These are phyloP conservation scores for Brachymystax lenok DNA, from an alignment of 2,797 vertebrate genomes.

Conservation along the genomic window DNA sequence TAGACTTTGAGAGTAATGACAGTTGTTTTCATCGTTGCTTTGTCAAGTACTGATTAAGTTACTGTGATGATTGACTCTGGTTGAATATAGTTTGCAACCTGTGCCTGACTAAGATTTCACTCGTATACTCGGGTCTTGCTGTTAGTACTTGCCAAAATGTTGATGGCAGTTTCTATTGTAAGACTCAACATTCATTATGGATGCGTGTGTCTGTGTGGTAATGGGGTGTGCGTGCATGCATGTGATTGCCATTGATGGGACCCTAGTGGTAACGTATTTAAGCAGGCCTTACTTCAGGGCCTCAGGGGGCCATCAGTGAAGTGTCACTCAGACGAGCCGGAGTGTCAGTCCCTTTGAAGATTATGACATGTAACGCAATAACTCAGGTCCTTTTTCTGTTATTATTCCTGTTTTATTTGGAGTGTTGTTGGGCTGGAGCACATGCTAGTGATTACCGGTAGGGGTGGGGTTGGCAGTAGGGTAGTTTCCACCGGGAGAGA, in stretches of 20 bases:
- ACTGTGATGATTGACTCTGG: too few species aligned
- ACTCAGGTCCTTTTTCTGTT: slow-evolving; percentile 62
- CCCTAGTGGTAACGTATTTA: slow-evolving; percentile 41
- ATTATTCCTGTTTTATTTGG: slow-evolving; percentile 66
- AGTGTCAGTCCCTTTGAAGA: slow-evolving; percentile 63
- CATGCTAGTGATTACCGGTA: slow-evolving; percentile 72
- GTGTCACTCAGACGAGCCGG: slow-evolving; percentile 48
- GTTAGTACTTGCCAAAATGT: too few species aligned
- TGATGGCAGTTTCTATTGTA: too few species aligned
- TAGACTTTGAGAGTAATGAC: too few species aligned
- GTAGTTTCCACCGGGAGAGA: slow-evolving; percentile 55
- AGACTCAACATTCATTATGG: slow-evolving; percentile 26
- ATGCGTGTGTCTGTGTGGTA: neutral
- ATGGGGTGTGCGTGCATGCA: neutral
- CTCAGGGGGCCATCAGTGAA: slow-evolving; percentile 45
- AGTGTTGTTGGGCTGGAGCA: slow-evolving; percentile 54
- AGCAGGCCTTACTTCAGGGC: slow-evolving; percentile 46
- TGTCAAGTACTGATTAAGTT: too few species aligned
- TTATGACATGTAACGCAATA: slow-evolving; percentile 65
- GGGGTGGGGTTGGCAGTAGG: slow-evolving; percentile 42
- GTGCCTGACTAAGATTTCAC: slow-evolving; percentile 60
- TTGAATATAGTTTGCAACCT: slow-evolving; percentile 24
- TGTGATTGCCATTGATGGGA: slow-evolving; percentile 5
- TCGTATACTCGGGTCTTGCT: slow-evolving; percentile 8
- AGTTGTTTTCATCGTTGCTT: too few species aligned